Conservation (phyloP, 2,113 vertebrate genomes). For the Balaeniceps rex region DNA sequence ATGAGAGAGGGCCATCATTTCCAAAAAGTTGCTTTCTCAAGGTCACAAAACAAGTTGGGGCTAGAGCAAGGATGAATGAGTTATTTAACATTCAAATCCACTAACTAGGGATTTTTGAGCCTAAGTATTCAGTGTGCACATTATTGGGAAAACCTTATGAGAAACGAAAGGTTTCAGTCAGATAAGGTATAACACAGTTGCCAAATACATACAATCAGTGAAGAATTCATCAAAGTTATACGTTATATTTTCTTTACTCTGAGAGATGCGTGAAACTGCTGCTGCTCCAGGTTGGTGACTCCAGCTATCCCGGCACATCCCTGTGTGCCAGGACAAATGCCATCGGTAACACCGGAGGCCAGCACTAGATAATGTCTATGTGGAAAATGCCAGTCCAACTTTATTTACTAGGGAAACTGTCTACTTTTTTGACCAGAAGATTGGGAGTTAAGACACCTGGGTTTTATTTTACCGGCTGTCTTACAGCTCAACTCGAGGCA, state of each 20-base stretch:
- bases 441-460: neutral
- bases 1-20: neutral
- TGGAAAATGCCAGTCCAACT: neutral
- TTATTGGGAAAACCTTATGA: neutral
- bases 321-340: neutral
- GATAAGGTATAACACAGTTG: neutral
- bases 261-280: neutral
- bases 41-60: neutral
- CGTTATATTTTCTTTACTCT: neutral
- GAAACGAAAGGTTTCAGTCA: neutral
- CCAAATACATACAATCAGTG: neutral
- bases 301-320: neutral
- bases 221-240: neutral
- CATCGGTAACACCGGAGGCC: no score
- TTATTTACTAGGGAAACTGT: neutral
- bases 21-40: neutral
- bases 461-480: neutral
- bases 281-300: neutral
- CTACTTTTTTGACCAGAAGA: neutral
- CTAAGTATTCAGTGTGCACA: neutral
- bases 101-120: neutral
- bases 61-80: neutral
- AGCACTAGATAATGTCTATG: neutral
- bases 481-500: neutral
- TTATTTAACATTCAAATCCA: neutral